Evolutionary conservation across 2,797 vertebrate genomes (phyloP).

Genomic region (Falco columbarius): DNA sequence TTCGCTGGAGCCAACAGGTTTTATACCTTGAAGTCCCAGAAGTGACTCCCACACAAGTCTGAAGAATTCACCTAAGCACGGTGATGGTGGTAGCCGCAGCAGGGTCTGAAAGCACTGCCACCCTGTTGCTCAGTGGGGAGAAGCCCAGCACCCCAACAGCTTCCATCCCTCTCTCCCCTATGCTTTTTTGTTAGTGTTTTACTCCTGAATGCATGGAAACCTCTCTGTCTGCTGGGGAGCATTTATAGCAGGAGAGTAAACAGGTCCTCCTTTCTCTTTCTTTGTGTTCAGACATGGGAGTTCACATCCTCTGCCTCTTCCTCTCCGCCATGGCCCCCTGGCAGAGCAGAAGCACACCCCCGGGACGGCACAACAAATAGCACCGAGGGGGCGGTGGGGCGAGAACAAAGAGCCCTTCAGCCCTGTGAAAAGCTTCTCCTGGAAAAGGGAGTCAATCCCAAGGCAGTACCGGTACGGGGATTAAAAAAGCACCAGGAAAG

Average conservation of each 20-base stretch:
- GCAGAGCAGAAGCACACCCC: conserved; percentile 63
- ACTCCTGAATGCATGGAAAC: background rate
- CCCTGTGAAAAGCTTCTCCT: conserved; percentile 9
- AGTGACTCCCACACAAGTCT: background rate
- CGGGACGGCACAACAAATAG: conserved; percentile 45
- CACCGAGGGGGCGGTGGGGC: background rate
- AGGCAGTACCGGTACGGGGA: background rate
- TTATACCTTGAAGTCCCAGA: background rate
- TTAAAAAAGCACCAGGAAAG: conserved; percentile 37
- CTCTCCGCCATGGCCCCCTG: conserved; percentile 39
- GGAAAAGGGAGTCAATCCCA: conserved; percentile 41
- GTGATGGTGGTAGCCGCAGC: background rate
- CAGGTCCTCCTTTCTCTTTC: conserved; percentile 21
- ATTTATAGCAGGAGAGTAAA: background rate
- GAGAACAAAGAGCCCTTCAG: conserved; percentile 74
- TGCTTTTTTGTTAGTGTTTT: background rate
- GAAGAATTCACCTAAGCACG: background rate
- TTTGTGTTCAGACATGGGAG: conserved; percentile 43
- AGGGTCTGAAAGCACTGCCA: background rate
- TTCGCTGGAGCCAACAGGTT: background rate
- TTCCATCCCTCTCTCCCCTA: background rate
- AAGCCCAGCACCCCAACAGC: background rate
- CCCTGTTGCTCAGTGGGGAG: accelerated
- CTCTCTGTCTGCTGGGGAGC: background rate
- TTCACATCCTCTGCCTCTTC: conserved; percentile 73